Evolutionary conservation across 2,113 vertebrate genomes (phyloP).

Genomic region (Centrocercus urophasianus): DNA sequence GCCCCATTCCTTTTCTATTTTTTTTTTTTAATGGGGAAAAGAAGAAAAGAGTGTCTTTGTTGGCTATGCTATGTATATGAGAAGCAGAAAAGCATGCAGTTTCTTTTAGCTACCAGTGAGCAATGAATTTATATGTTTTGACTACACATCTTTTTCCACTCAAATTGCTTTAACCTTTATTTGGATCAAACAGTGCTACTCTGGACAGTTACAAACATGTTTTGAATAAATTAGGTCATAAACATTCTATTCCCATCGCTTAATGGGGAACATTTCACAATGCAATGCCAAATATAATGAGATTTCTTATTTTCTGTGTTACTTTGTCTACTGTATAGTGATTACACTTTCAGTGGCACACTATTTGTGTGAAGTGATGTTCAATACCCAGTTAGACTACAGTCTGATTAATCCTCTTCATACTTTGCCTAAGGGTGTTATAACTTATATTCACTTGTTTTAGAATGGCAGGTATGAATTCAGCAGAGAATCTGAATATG

Average conservation of each 20-base stretch:
- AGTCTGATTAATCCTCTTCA: not conserved
- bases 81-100: not conserved
- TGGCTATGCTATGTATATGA: not conserved
- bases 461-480: slow-evolving; percentile 7
- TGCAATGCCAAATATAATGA: slow-evolving; percentile 51
- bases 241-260: slow-evolving; percentile 64
- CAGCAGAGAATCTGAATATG: not conserved
- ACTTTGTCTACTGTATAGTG: slow-evolving; percentile 52
- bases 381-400: slow-evolving; percentile 15
- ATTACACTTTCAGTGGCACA: slow-evolving; percentile 25
- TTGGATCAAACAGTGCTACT: slow-evolving; percentile 27
- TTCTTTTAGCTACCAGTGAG: slow-evolving; percentile 8
- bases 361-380: slow-evolving; percentile 29
- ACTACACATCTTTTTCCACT: slow-evolving; percentile 4
- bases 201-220: slow-evolving; percentile 42
- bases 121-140: slow-evolving; percentile 26
- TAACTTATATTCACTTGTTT: slow-evolving; percentile 25
- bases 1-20: rapidly evolving
- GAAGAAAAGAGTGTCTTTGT: not conserved
- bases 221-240: slow-evolving; percentile 63
- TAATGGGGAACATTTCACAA: slow-evolving; percentile 43
- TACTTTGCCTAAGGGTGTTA: not conserved
- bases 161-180: slow-evolving; percentile 35
- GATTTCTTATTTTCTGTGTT: slow-evolving; percentile 61
- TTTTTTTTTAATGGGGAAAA: not conserved